These are phyloP conservation scores for Rissa tridactyla DNA, from an alignment of 2,113 vertebrate genomes.

Conservation along the genomic window DNA sequence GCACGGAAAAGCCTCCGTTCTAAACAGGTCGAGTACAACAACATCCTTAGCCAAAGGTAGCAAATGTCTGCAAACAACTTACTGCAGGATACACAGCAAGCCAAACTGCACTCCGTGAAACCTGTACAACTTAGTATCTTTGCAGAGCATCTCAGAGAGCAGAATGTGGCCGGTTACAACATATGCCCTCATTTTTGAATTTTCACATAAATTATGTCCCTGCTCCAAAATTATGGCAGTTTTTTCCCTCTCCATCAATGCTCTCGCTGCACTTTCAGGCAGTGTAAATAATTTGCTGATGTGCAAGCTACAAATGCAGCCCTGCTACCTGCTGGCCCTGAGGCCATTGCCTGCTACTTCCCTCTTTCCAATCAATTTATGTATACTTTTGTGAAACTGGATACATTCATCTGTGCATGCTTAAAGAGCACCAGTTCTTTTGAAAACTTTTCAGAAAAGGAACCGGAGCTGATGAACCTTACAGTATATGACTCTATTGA, in stretches of 20 bases:
- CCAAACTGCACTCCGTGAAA: neutral
- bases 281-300: neutral
- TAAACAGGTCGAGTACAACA: neutral
- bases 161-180: neutral
- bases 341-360: neutral
- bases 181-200: neutral
- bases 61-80: neutral
- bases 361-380: neutral
- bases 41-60: neutral
- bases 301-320: neutral
- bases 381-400: constrained; percentile 8
- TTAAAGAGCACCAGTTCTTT: neutral
- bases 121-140: neutral
- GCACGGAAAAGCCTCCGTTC: neutral
- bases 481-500: constrained; percentile 14
- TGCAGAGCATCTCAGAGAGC: neutral
- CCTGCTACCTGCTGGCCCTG: neutral
- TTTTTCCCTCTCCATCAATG: neutral
- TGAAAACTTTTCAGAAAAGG: constrained; percentile 24
- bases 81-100: neutral
- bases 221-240: neutral
- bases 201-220: neutral
- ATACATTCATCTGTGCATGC: neutral
- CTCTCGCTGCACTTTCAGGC: neutral
- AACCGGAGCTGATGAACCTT: constrained; percentile 3